Conservation (phyloP, 2,113 vertebrate genomes). For the Stigmatopora argus region DNA sequence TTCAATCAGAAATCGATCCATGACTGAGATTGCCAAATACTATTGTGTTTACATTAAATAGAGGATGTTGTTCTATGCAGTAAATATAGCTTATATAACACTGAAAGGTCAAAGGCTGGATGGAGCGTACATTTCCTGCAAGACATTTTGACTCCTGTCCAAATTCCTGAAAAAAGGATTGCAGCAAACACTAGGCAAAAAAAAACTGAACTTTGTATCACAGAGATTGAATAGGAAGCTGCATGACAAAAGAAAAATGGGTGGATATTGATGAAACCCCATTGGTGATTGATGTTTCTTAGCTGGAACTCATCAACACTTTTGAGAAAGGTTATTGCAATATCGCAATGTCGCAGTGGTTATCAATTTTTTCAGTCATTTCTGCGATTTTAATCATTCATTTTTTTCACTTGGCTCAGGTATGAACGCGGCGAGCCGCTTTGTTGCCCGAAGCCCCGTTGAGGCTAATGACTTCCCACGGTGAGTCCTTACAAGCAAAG, state of each 20-base stretch:
- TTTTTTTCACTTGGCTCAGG: not conserved
- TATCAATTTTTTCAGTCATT: not conserved
- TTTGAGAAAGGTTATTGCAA: not conserved
- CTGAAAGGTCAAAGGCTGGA: not conserved
- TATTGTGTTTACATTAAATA: not conserved
- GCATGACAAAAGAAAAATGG: not conserved
- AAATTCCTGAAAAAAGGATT: not conserved
- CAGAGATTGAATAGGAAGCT: not conserved
- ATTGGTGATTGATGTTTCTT: not conserved
- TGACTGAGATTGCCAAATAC: not conserved
- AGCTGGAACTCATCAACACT: not conserved
- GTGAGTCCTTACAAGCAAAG: not conserved
- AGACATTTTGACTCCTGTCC: not conserved
- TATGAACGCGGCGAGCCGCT: not conserved
- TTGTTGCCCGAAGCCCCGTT: not conserved
- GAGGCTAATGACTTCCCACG: constrained; percentile 1
- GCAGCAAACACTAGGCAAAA: not conserved
- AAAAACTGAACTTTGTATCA: not conserved
- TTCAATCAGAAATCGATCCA: constrained; percentile 33
- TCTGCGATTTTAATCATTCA: not conserved
- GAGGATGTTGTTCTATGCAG: not conserved
- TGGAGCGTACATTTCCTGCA: not conserved
- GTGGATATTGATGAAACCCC: not conserved
- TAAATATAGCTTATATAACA: not conserved
- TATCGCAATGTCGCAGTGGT: not conserved